These are phyloP conservation scores for Cyprinodon brontotheroides DNA, from an alignment of 2,113 vertebrate genomes.

Conservation along the genomic window DNA sequence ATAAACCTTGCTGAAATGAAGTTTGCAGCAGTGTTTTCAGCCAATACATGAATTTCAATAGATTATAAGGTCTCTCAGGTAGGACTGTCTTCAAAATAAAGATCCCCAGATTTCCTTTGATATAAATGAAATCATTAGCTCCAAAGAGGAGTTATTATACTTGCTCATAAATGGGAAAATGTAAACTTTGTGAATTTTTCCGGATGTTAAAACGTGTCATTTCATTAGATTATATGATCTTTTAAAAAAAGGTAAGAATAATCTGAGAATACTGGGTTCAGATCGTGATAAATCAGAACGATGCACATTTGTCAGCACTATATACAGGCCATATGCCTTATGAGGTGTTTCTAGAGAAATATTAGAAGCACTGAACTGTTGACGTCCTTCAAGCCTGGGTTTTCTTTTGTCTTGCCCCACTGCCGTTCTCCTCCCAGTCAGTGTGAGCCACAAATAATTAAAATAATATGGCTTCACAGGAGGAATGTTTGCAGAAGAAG, in stretches of 20 bases:
- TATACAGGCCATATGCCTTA: background rate
- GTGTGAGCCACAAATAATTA: background rate
- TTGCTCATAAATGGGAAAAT: background rate
- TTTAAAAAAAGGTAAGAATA: background rate
- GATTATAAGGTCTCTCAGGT: background rate
- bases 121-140: background rate
- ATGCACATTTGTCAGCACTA: background rate
- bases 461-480: background rate
- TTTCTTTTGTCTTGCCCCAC: background rate
- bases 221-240: too few species aligned
- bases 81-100: background rate
- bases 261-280: background rate
- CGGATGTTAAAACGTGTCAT: background rate
- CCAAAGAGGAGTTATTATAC: background rate
- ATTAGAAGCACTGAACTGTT: background rate
- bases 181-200: too few species aligned
- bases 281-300: background rate
- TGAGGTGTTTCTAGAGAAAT: too few species aligned
- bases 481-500: background rate
- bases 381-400: background rate
- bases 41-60: background rate
- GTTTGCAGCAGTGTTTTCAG: background rate
- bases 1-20: background rate
- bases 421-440: background rate
- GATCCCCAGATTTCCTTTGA: background rate